Evolutionary conservation across 2,113 vertebrate species (phyloP), one percentile per base, ranked within the genome.

Genomic region (Herpetotheres cachinnans): DNA sequence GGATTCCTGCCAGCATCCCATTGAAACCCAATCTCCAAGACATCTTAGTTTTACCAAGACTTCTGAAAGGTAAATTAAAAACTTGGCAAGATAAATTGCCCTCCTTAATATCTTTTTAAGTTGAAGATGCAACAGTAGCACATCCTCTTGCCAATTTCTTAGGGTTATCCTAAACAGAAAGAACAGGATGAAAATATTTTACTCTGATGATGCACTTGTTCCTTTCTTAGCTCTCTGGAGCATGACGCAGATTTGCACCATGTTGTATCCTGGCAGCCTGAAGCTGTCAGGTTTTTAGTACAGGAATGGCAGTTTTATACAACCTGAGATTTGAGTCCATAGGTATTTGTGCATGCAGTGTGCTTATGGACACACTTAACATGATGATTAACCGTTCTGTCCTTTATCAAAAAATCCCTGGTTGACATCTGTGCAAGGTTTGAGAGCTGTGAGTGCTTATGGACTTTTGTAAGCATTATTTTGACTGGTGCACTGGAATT

Each of bases 61-160:
- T 90, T 95, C 54, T 67, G 82, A 58, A 95, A 94, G 67, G 54
- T 52, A 85, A 58, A 22, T 49, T 73, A 70, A 89, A 90, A 95
- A 50, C 17, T 15, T 91, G 49, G n/a, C 65, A 76, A 85, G 81
- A 44, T 58, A 81, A 66, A 46, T 82, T 82, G n/a, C 40, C 46
- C 26, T 21, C 36, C 55, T 34, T 79, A 86, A 52, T 87, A 70
- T 52, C 22, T 79, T 91, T 95, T 87, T 2, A 82, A 87, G 17
- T 40, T 40, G 21, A 91, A 82, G n/a, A 46, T 26, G 10, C 24
- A 79, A 32, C 46, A 80, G 63, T 67, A 46, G 18, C 38, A 66
- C 17, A 58, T 47, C 30, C 73, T 86, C 20, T 27, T 87, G 49
- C 38, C 21, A 38, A 5, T 82, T 82, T 89, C 61, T 88, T 76